Evolutionary conservation across 2,888 invertebrate genomes (phyloP).

Genomic region (Microplitis manilae): DNA sequence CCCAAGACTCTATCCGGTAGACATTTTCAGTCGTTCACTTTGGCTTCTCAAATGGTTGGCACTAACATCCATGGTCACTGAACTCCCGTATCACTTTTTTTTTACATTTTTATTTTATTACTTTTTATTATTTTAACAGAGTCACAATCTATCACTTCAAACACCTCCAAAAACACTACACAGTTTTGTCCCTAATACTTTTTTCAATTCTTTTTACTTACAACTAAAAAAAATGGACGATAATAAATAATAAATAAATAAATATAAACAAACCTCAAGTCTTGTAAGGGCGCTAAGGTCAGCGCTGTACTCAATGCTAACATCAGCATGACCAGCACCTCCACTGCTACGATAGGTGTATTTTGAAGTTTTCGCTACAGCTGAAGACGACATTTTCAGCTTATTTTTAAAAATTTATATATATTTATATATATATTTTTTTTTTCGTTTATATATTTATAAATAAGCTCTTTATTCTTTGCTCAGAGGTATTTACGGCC

Average conservation of each 20-base stretch:
- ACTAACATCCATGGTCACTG: conserved; percentile 70
- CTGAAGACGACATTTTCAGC: conserved; percentile 78
- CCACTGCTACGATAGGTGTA: conserved; percentile 93
- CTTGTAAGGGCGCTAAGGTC: conserved; percentile 95
- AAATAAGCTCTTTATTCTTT: conserved; percentile 39
- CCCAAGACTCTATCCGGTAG: conserved; percentile 57
- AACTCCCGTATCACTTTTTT: conserved; percentile 63
- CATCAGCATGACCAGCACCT: conserved; percentile 84
- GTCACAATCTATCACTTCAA: conserved; percentile 34
- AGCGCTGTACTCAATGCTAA: conserved; percentile 95
- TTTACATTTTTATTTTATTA: conserved; percentile 18
- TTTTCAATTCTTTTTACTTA: not conserved
- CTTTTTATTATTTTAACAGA: conserved; percentile 53
- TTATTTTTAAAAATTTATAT: conserved; percentile 21
- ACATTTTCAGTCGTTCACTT: conserved; percentile 54
- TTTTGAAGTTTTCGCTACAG: conserved; percentile 88
- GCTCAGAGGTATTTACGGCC: conserved; percentile 38
- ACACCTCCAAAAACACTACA: not conserved
- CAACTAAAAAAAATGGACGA: not conserved
- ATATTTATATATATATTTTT: conserved; percentile 2
- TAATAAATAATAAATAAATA: conserved; percentile 16
- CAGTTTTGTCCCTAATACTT: not conserved
- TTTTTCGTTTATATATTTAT: conserved; percentile 33
- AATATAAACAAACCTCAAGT: conserved; percentile 85
- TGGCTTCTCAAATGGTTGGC: conserved; percentile 60